phyloP scores from a whole-genome alignment of 2,113 vertebrate genomes.

The Guaruba guarouba region DNA sequence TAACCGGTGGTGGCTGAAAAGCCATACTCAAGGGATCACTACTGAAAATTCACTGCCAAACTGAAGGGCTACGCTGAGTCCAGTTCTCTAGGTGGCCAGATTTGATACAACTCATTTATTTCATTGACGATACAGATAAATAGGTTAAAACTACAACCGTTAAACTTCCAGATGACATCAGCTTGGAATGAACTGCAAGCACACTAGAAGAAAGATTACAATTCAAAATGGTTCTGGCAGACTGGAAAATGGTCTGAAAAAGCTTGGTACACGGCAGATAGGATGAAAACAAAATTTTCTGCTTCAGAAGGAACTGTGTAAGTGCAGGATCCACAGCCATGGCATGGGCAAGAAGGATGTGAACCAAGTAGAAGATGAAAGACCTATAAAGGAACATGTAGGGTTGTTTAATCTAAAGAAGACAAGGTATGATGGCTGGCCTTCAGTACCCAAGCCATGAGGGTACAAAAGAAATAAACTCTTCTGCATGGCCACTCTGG shows the following conservation, averaged over 20 bases:
- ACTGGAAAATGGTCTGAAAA: not conserved
- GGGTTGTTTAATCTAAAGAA: not conserved
- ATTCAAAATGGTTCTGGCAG: not conserved
- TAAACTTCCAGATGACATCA: not conserved
- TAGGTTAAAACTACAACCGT: not conserved
- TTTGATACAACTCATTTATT: not conserved
- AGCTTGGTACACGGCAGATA: not conserved
- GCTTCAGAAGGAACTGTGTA: not conserved
- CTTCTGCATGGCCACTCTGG: not conserved
- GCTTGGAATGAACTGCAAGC: not conserved
- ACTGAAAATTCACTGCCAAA: not conserved
- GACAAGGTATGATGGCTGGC: not conserved
- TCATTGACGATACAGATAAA: not conserved
- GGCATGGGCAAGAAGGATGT: not conserved
- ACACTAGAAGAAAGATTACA: not conserved
- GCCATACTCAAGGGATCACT: accelerated
- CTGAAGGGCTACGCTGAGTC: not conserved
- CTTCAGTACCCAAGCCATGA: not conserved
- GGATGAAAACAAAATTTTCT: not conserved
- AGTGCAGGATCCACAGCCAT: not conserved
- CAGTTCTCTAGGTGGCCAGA: not conserved
- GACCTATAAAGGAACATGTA: not conserved
- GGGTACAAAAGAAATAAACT: not conserved
- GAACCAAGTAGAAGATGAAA: not conserved
- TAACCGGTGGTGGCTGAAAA: not conserved